Evolutionary conservation across 2,113 vertebrate genomes (phyloP).

Genomic region (Symphodus melops): DNA sequence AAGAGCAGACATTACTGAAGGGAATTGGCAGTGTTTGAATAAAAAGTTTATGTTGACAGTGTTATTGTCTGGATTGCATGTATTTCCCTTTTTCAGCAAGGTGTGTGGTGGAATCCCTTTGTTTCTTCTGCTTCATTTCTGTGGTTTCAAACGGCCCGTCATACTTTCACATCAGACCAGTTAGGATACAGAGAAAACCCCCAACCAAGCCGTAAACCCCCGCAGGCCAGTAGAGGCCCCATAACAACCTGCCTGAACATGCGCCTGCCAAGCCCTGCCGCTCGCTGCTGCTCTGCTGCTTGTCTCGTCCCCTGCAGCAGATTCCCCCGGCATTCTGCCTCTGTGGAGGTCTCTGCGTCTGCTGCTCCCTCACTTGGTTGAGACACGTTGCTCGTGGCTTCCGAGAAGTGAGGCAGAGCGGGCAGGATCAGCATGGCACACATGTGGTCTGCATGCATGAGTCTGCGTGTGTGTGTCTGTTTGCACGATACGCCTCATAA

Average conservation of each 20-base stretch:
- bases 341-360: constrained; percentile 72
- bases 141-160: constrained; percentile 74
- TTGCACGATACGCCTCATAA: constrained; percentile 64
- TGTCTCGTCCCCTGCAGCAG: constrained; percentile 73
- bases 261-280: constrained; percentile 80
- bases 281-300: constrained; percentile 62
- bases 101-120: constrained; percentile 75
- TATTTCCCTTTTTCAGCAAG: constrained; percentile 51
- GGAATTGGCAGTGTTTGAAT: constrained; percentile 23
- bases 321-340: constrained; percentile 79
- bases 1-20: neutral
- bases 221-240: constrained; percentile 75
- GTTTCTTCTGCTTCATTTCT: constrained; percentile 68
- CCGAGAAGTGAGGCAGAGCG: constrained; percentile 70
- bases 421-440: constrained; percentile 68
- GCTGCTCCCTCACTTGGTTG: constrained; percentile 67
- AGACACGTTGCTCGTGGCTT: constrained; percentile 79
- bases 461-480: constrained; percentile 64
- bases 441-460: constrained; percentile 58
- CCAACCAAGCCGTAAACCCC: constrained; percentile 61
- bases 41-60: constrained; percentile 52
- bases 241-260: constrained; percentile 74
- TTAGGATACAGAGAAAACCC: constrained; percentile 64
- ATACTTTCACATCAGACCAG: constrained; percentile 70
- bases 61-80: constrained; percentile 43